Percentiles rank a stretch among this genome's conserved stretches.
Conservation (phyloP, 2,888 invertebrate genomes). For the Nephrotoma flavescens region DNA sequence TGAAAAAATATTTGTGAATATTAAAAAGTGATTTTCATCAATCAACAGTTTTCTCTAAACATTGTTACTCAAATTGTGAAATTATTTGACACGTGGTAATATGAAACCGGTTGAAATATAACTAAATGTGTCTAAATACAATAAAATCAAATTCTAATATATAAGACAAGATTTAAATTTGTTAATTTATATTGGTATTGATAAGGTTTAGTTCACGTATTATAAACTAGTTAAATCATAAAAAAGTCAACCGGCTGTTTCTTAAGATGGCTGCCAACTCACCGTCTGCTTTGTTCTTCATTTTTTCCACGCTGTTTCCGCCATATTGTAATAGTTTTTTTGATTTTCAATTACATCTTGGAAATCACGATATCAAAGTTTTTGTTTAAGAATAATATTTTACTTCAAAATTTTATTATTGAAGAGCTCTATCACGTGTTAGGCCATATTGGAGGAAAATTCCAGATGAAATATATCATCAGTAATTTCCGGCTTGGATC, state of each 20-base stretch:
- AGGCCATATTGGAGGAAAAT: not conserved
- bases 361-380: not conserved
- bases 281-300: not conserved
- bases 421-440: not conserved
- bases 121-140: not conserved
- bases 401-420: not conserved
- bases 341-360: not conserved
- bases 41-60: not conserved
- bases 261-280: constrained; percentile 3
- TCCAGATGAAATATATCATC: not conserved
- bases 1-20: not conserved
- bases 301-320: not conserved
- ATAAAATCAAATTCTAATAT: not conserved
- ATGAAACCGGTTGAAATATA: not conserved
- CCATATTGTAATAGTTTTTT: not conserved
- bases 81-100: not conserved
- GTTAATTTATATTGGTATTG: not conserved
- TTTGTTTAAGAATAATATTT: not conserved
- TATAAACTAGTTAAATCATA: not conserved
- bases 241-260: not conserved
- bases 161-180: not conserved
- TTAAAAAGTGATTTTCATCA: not conserved
- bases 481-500: not conserved
- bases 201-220: no score
- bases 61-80: not conserved